Base-by-base conservation (phyloP, 2,888 invertebrate species). In the Rhagonycha fulva region DNA sequence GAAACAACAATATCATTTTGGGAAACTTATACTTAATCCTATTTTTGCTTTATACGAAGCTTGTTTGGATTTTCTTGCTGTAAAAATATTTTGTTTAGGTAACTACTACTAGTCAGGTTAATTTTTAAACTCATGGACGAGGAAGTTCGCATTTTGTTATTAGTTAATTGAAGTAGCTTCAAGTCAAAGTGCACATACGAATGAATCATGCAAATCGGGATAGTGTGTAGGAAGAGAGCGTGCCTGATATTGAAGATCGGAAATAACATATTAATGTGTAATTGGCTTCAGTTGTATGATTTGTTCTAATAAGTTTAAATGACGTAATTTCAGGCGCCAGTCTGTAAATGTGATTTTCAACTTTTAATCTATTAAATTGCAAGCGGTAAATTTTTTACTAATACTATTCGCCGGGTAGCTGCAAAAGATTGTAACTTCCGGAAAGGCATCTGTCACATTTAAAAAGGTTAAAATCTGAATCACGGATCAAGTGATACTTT, bases 201-300 rank as follows among this genome's bases (percentile, higher is more conserved):
- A 71, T 78, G 74, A 79, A 76, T 79, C 77, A 79, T 79, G 78
- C 76, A 79, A 79, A 79, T 78, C 78, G 67, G 74, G 75, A 78
- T 71, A 68, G 76, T 71, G 78, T 76, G 76, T 79, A 79, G 79
- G 79, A 78, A 78, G 79, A 72, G 79, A 79, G 72, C 68, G 78
- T 78, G 78, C 76, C 78, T 78, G 68, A 79, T 76, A 76, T 70
- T 71, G 63, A 66, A 78, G 81, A 82, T 82, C 82, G 82, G 82
- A 83, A 83, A 82, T 81, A 80, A 82, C 82, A 81, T 82, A 81
- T 83, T 82, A 82, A 82, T 82, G 82, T 80, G 80, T 81, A 82
- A 83, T 83, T 83, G 82, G 79, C 81, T 80, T 81, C 80, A 80
- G 79, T 81, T 81, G 76, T 79, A 80, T 78, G 82, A 80, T 80